Base-by-base conservation (phyloP, 2,797 vertebrate species). In the Poliocrania exsul region DNA sequence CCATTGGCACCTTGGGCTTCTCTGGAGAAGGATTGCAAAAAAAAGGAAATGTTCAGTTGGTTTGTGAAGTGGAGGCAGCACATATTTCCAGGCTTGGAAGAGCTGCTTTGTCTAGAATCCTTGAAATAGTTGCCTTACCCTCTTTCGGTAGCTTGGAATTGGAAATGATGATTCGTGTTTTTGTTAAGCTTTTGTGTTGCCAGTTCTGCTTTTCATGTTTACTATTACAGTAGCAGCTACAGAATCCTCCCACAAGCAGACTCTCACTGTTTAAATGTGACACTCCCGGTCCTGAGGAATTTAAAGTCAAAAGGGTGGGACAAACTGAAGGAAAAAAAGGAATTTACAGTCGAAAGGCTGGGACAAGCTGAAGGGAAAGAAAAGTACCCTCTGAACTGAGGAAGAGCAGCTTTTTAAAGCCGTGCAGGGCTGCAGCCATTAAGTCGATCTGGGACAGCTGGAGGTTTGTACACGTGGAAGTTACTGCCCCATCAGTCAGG, bases 201-300 rank as follows among this genome's bases (percentile, higher is more conserved):
- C 67, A 89, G 28, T 80, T 89, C 74, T 89, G 23, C 51, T 62
- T 85, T 80, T 87, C 17, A 7, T 92, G 37, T 67, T 89, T 92
- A 80, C 56, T 91, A 2, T 72, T 92, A 53, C 64, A 71, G 53
- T 5, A 60, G 57, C 42, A 71, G 35, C 72, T 86, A 53, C 57
- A 84, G 69, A 95, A 91, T 81, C 69, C 85, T 95, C 64, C 75
- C 65, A 86, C 49, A n/a, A 77, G 53, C 65, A 81, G 60, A 44
- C 20, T 67, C 42, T 56, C 35, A 10, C 56, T 53, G 61, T 60
- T 61, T 64, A 62, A 82, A 75, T 20, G 14, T 6, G 51, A 26
- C 12, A 35, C 14, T 74, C 26, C 37, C 28, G 57, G n/a, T 46
- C 65, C 51, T 10, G 16, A 64, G 69, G 65, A 67, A 81, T 29